phyloP scores from a whole-genome alignment of 2,888 invertebrate genomes.

The Oligia latruncula region DNA sequence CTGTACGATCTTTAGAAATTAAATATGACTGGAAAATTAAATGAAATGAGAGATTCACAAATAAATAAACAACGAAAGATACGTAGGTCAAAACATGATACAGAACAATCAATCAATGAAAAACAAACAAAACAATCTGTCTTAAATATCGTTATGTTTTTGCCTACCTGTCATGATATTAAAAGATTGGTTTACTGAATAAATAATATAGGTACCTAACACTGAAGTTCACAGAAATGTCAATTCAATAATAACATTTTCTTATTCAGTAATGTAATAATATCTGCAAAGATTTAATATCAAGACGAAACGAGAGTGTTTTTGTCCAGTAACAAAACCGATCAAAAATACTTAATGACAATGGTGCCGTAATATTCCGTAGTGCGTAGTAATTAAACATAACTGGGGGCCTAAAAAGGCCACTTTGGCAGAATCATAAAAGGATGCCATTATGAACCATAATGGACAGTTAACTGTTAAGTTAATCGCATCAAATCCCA shows the following conservation, averaged over 20 bases:
- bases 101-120: too few relatives aligned
- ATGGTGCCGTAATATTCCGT: neutral
- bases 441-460: too few relatives aligned
- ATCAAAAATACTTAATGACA: neutral
- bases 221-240: slow-evolving; percentile 13
- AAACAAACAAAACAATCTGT: slow-evolving; percentile 3
- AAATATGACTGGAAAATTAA: neutral
- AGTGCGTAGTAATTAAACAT: neutral
- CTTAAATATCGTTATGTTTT: slow-evolving; percentile 10
- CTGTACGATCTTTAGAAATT: neutral
- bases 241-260: neutral
- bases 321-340: neutral
- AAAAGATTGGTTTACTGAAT: slow-evolving; percentile 40
- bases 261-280: neutral
- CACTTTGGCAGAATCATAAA: too few relatives aligned
- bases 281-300: slow-evolving; percentile 7
- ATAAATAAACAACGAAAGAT: neutral
- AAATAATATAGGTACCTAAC: slow-evolving; percentile 23
- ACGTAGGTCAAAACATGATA: neutral
- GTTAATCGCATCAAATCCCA: too few relatives aligned
- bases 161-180: slow-evolving; percentile 16
- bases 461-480: too few relatives aligned
- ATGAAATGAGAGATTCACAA: neutral
- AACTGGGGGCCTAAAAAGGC: too few relatives aligned
- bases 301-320: neutral